Percentiles rank a stretch among this genome's conserved stretches.
Conservation (phyloP, 1,140 invertebrate genomes). For the Euglossa dilemma region DNA sequence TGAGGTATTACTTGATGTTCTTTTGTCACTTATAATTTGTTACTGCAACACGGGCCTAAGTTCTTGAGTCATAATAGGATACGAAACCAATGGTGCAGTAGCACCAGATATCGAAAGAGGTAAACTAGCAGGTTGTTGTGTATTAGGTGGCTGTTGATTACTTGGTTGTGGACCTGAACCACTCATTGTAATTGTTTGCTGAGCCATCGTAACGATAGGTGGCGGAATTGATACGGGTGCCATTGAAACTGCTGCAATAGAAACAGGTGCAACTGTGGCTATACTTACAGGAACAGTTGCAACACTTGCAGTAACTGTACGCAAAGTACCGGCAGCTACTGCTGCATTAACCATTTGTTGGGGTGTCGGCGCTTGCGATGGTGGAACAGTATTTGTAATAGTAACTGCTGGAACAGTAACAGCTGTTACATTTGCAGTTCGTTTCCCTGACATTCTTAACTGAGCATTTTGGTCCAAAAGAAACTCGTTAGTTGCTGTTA, state of each 20-base stretch:
- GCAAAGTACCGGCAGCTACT: conserved; percentile 81
- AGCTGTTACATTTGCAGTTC: conserved; percentile 81
- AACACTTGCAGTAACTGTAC: conserved; percentile 85
- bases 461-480: conserved; percentile 91
- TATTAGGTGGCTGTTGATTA: conserved; percentile 78
- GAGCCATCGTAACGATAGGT: conserved; percentile 85
- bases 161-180: conserved; percentile 78
- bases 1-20: conserved; percentile 22
- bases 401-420: conserved; percentile 85
- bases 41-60: conserved; percentile 80
- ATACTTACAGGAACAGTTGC: conserved; percentile 86
- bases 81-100: conserved; percentile 86
- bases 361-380: conserved; percentile 80
- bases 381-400: conserved; percentile 83
- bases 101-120: conserved; percentile 83
- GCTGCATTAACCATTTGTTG: conserved; percentile 82
- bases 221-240: conserved; percentile 83
- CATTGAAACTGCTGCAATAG: conserved; percentile 84
- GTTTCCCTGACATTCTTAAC: conserved; percentile 86
- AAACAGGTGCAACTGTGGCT: conserved; percentile 84
- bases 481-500: conserved; percentile 92
- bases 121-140: conserved; percentile 77
- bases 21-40: conserved; percentile 49
- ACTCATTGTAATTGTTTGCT: conserved; percentile 81
- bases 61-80: conserved; percentile 88